Evolutionary conservation across 1,140 invertebrate genomes (phyloP).

Genomic region (Hirudo medicinalis): DNA sequence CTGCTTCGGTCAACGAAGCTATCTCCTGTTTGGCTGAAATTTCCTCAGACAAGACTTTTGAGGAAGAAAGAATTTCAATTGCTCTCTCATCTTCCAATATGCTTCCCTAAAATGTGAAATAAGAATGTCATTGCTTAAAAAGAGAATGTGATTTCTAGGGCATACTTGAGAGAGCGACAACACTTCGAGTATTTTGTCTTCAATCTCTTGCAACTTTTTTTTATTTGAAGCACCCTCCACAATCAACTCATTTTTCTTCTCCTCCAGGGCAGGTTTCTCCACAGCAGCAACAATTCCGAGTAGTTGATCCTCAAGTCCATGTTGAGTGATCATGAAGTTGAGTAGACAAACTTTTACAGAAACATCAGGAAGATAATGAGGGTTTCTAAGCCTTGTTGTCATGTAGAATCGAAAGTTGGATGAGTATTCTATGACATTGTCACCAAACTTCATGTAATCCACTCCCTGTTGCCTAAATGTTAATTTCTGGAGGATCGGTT

Average conservation of each 20-base stretch:
- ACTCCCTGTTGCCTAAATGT: constrained; percentile 41
- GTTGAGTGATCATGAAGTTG: constrained; percentile 43
- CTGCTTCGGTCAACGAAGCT: constrained; percentile 36
- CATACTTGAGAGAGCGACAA: constrained; percentile 57
- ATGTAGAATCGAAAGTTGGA: constrained; percentile 39
- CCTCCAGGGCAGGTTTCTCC: constrained; percentile 42
- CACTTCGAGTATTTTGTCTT: constrained; percentile 81
- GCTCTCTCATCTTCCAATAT: constrained; percentile 42
- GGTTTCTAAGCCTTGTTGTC: constrained; percentile 40
- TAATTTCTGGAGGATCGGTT: constrained; percentile 39
- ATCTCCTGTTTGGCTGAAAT: constrained; percentile 41
- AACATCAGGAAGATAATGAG: constrained; percentile 42
- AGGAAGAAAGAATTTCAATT: constrained; percentile 39
- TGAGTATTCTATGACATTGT: constrained; percentile 41
- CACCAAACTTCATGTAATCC: constrained; percentile 40
- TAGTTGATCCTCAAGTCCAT: constrained; percentile 42
- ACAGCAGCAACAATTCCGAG: constrained; percentile 42
- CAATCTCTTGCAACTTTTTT: constrained; percentile 70
- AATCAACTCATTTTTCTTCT: constrained; percentile 42
- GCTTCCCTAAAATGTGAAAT: constrained; percentile 32
- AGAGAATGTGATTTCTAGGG: not conserved
- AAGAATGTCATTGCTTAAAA: not conserved
- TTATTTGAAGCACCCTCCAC: constrained; percentile 40
- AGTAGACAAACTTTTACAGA: constrained; percentile 42
- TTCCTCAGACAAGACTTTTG: constrained; percentile 39